Evolutionary conservation across 2,797 vertebrate genomes (phyloP).

Genomic region (Chiroxiphia lanceolata): DNA sequence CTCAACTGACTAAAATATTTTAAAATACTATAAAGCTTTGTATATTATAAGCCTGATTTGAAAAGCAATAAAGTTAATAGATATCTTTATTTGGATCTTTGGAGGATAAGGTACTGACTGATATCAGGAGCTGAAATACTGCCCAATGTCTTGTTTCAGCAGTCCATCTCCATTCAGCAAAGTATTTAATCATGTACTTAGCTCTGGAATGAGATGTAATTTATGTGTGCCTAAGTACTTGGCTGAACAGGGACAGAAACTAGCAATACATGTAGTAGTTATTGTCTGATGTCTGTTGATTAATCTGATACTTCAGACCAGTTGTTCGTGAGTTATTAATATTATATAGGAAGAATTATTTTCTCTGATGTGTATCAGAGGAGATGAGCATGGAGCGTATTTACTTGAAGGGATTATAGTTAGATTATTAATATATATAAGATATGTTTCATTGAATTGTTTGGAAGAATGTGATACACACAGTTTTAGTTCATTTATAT

Average conservation of each 20-base stretch:
- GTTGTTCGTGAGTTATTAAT: background rate
- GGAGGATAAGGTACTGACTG: background rate
- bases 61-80: background rate
- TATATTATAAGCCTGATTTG: background rate
- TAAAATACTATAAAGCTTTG: background rate
- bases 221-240: background rate
- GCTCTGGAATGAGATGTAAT: background rate
- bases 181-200: background rate
- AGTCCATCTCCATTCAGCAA: background rate
- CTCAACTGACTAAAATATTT: background rate
- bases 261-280: background rate
- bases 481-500: background rate
- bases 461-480: background rate
- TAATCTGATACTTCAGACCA: background rate
- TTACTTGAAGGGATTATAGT: background rate
- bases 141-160: background rate
- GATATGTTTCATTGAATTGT: background rate
- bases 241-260: background rate
- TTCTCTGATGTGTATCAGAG: background rate
- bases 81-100: background rate
- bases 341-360: background rate
- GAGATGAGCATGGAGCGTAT: background rate
- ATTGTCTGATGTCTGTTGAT: background rate
- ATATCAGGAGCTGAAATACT: background rate
- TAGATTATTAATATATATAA: background rate